A percentile compares a stretch with the other conserved stretches of the same genome.
phyloP scores from a whole-genome alignment of 2,797 vertebrate genomes.

The Linurgus olivaceus region DNA sequence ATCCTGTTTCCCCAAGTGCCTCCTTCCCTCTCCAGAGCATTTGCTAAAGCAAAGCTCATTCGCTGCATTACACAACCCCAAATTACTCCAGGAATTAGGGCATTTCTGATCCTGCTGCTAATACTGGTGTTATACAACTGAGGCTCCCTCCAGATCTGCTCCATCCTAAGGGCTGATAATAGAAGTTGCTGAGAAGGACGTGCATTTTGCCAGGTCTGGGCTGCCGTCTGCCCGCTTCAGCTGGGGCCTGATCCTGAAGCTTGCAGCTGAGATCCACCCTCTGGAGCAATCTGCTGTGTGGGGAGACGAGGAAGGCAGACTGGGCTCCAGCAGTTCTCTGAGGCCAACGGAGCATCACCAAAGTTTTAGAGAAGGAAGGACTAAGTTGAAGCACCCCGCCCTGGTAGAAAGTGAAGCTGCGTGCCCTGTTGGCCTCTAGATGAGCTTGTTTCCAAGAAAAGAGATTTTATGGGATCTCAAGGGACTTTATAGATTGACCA shows the following conservation, averaged over 20 bases:
- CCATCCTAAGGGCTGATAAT: not conserved
- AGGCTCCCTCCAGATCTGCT: not conserved
- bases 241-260: not conserved
- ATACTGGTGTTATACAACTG: not conserved
- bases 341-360: not conserved
- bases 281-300: not conserved
- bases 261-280: not conserved
- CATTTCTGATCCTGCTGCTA: conserved; percentile 48
- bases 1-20: not conserved
- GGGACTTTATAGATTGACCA: not conserved
- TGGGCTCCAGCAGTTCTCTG: not conserved
- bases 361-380: not conserved
- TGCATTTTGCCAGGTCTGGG: not conserved
- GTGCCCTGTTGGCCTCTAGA: not conserved
- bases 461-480: not conserved
- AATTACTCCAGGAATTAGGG: conserved; percentile 52
- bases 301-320: not conserved
- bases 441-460: not conserved
- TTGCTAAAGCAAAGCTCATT: conserved; percentile 32
- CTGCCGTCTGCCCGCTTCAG: accelerated
- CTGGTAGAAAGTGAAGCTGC: not conserved
- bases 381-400: accelerated
- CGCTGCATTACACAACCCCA: not conserved
- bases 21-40: not conserved
- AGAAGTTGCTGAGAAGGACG: not conserved